Base-by-base conservation (phyloP, 1,140 invertebrate species). In the Dermatophagoides farinae region DNA sequence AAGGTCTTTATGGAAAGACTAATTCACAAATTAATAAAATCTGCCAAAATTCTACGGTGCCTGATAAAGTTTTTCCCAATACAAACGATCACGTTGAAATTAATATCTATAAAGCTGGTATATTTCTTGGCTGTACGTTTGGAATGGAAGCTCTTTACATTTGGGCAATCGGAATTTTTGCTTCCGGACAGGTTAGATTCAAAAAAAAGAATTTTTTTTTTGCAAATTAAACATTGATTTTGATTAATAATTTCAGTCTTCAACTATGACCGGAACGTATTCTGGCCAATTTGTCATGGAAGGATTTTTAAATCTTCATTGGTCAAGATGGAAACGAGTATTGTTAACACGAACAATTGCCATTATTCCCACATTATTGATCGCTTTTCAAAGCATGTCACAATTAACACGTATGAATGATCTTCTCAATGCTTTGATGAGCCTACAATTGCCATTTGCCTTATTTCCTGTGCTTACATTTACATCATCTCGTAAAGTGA, bases 371-470 rank as follows among this genome's bases (percentile, higher is more conserved):
- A 92, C 88, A n/a, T 82, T 93, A 61, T 75, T 84, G 9, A 75
- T 87, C 0, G 84, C 88, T 1, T 79, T 83, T 64, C 78, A 78
- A 52, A 74, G 83, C 54, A 82, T 92, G 65, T 69, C 80, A 20
- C 77, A 88, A 64, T 71, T 93, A 43, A 86, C 84, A 22, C 74
- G 73, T 18, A 82, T 93, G 81, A 93, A 93, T 69, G 88, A 92
- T 69, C 74, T 86, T n/a, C 73, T 93, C 1, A 93, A 93, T 72
- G 86, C 85, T 1, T 76, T 90, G 5, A 90, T 90, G 86, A 84
- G 81, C 62, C 72, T 90, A 0, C 86, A 89, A 67, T 69, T 87
- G 60, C 84, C 84, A 2, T 87, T 86, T 69, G 84, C 89, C 16
- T 78, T 86, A 10, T 72, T 93, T 60, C 88, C 89, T 18, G 84